These are phyloP conservation scores for Myiagra hebetior DNA, from an alignment of 2,113 vertebrate species.

Conservation along the genomic window DNA sequence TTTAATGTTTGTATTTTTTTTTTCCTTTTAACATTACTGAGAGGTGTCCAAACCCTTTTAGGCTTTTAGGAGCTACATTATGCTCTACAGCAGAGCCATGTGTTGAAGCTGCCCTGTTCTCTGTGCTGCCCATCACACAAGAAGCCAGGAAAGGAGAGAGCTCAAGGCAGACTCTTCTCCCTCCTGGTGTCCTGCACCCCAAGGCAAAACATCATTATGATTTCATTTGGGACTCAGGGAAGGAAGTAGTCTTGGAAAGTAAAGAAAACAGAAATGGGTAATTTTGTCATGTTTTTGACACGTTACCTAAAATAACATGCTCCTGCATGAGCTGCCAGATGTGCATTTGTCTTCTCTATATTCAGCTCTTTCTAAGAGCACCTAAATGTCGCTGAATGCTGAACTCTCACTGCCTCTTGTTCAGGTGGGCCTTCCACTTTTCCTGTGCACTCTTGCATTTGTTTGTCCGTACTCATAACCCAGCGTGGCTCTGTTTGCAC, in stretches of 20 bases:
- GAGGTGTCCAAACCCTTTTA: neutral
- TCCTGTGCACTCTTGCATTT: neutral
- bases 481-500: accelerated
- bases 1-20: neutral
- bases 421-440: neutral
- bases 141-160: neutral
- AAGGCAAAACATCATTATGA: neutral
- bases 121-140: neutral
- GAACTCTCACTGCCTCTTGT: neutral
- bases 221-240: neutral
- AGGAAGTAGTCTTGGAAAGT: neutral
- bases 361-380: neutral
- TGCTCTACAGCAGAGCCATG: neutral
- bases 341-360: neutral
- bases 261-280: neutral
- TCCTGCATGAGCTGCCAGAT: neutral
- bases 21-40: neutral
- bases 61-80: neutral
- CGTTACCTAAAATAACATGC: neutral
- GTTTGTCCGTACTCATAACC: neutral
- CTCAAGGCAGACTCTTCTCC: neutral
- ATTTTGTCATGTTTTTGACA: neutral
- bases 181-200: neutral
- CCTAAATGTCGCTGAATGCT: neutral
- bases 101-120: neutral